Conservation (phyloP, 2,113 vertebrate species). For the Rhabdornis inornatus region DNA sequence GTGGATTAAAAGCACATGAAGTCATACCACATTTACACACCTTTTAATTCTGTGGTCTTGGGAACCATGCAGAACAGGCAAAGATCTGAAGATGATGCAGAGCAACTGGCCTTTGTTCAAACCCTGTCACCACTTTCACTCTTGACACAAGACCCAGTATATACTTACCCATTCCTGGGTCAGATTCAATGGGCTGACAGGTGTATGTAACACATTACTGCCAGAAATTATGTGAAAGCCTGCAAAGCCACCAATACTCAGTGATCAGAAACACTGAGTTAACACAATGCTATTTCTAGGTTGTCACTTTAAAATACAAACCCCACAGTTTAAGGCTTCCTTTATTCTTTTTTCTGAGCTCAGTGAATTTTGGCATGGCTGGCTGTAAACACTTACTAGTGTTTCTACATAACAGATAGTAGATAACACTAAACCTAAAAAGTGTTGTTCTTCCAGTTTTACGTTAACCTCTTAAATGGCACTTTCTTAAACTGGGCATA, state of each 20-base stretch:
- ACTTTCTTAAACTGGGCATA: not conserved
- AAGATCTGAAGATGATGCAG: not conserved
- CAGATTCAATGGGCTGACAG: not conserved
- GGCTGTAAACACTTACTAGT: not conserved
- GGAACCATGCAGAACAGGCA: not conserved
- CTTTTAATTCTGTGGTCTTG: not conserved
- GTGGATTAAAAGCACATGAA: not conserved
- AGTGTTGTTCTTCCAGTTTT: not conserved
- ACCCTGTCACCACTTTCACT: not conserved
- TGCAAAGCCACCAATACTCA: not conserved
- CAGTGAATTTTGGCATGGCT: not conserved
- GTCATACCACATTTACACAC: not conserved
- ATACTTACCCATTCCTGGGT: not conserved
- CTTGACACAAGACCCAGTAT: too few relatives aligned
- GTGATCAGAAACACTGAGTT: not conserved
- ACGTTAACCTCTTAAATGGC: not conserved
- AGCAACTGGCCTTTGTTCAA: not conserved
- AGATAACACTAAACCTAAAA: not conserved
- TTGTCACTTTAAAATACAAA: not conserved
- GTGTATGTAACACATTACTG: not conserved
- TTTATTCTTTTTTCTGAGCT: not conserved
- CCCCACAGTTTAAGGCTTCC: not conserved
- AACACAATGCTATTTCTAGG: not conserved
- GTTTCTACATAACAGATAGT: not conserved
- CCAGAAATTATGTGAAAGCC: not conserved